phyloP scores from a whole-genome alignment of 2,113 vertebrate species.

The Barbus barbus region DNA sequence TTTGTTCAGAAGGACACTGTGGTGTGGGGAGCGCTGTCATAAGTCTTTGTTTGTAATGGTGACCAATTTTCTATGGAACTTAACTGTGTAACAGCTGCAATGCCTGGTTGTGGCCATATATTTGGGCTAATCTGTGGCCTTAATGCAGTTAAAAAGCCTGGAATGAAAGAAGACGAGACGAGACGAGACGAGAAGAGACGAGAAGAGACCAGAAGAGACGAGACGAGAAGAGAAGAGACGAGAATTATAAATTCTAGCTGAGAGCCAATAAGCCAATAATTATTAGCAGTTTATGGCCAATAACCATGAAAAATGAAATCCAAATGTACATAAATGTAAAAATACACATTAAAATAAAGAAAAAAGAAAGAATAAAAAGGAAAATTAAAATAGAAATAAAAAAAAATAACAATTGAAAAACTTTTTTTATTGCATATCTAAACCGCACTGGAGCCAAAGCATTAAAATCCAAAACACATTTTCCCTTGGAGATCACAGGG shows the following conservation, averaged over 20 bases:
- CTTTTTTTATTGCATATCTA: conserved; percentile 13
- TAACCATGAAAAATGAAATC: not conserved
- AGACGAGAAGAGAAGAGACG: conserved; percentile 28
- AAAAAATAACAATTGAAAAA: too few relatives aligned
- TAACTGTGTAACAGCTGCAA: conserved; percentile 6
- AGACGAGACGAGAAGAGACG: conserved; percentile 44
- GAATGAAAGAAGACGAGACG: conserved; percentile 31
- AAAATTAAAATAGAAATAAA: not conserved
- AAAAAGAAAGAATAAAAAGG: not conserved
- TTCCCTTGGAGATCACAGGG: not conserved
- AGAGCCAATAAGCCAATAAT: too few relatives aligned
- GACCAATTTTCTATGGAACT: conserved; percentile 18
- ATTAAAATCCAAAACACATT: conserved; percentile 37
- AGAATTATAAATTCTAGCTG: too few relatives aligned
- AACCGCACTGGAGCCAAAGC: conserved; percentile 6
- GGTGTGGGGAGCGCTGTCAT: not conserved
- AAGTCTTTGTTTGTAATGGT: not conserved
- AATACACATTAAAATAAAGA: too few relatives aligned
- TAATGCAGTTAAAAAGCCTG: conserved; percentile 12
- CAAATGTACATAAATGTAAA: too few relatives aligned
- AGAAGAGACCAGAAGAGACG: conserved; percentile 26
- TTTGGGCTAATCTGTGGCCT: conserved; percentile 51
- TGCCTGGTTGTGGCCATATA: not conserved
- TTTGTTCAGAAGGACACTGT: conserved; percentile 42
- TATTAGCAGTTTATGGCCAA: too few relatives aligned